Evolutionary conservation across 1,140 invertebrate genomes (phyloP), one percentile per base, ranked within the genome.

Genomic region (Cyclargus thomasi): DNA sequence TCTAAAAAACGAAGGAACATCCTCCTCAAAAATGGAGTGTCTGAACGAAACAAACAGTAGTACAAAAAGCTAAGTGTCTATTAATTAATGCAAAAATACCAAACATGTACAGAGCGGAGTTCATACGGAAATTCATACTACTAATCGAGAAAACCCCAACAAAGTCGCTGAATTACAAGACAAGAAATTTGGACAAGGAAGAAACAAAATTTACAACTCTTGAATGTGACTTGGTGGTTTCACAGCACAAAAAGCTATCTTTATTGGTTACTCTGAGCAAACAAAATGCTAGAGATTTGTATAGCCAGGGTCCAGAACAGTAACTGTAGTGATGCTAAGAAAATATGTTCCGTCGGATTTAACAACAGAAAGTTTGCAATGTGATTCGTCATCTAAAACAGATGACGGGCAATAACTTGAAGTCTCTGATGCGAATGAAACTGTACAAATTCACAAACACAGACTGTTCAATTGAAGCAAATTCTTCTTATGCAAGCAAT

Each of bases 201-300:
- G 20, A 69, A 63, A n/a, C 67, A 67, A n/a, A 63, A 71, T 39
- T 5, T 74, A 11, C 47, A 23, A 62, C 67, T 71, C 39, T 47
- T 74, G 17, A 67, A 22, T 21, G 47, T 71, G 17, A 68, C 71
- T 71, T 65, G 67, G 23, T 66, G 59, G 53, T 67, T 71, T 47
- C 8, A 62, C 0, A 74, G 65, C 70, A 39, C n/a, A 21, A 2
- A 71, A 70, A 63, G 39, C 67, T 21, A 39, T 70, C 23, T 74
- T 74, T 47, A n/a, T 71, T 35, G 69, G 70, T 4, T 74, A 70
- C 16, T 62, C 67, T 67, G 68, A 69, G 6, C 7, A 53, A 1
- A 71, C 70, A n/a, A 69, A 74, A 66, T 65, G 70, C 7, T 74
- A 74, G 20, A 53, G 70, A 22, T 64, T 74, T 16, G 21, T 62